A percentile compares a stretch with the other conserved stretches of the same genome.
Conservation (phyloP, 1,140 invertebrate genomes). For the Ditylenchus dipsaci region DNA sequence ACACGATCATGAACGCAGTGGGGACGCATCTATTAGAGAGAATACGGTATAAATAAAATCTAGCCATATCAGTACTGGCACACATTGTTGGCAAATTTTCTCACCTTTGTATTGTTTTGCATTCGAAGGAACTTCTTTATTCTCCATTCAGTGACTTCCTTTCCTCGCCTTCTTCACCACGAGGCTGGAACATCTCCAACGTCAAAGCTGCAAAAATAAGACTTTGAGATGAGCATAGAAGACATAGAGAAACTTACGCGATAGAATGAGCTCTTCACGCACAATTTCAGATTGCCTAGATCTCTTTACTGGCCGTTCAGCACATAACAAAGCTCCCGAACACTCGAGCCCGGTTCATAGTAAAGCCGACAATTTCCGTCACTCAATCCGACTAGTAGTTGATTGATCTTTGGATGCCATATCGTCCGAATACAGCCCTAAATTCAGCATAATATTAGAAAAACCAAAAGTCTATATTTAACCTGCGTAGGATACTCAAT, state of each 20-base stretch:
- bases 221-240: not conserved
- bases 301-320: constrained; percentile 72
- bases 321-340: constrained; percentile 86
- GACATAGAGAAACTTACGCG: constrained; percentile 39
- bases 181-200: constrained; percentile 77
- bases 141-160: constrained; percentile 79
- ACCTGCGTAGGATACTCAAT: constrained; percentile 71
- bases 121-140: constrained; percentile 70
- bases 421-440: constrained; percentile 74
- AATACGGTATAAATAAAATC: too few species aligned
- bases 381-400: constrained; percentile 85
- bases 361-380: constrained; percentile 84
- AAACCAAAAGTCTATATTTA: constrained; percentile 1
- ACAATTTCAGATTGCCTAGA: constrained; percentile 70
- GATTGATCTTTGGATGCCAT: constrained; percentile 96
- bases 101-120: constrained; percentile 75
- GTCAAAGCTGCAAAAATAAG: constrained; percentile 71
- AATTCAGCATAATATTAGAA: constrained; percentile 16
- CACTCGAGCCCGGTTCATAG: constrained; percentile 79
- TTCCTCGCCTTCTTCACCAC: constrained; percentile 61
- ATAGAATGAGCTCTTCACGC: constrained; percentile 71
- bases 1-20: too few species aligned
- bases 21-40: too few species aligned
- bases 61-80: too few species aligned
- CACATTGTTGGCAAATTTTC: too few species aligned